phyloP scores from a whole-genome alignment of 2,113 vertebrate species.

The Oreocharis arfaki region DNA sequence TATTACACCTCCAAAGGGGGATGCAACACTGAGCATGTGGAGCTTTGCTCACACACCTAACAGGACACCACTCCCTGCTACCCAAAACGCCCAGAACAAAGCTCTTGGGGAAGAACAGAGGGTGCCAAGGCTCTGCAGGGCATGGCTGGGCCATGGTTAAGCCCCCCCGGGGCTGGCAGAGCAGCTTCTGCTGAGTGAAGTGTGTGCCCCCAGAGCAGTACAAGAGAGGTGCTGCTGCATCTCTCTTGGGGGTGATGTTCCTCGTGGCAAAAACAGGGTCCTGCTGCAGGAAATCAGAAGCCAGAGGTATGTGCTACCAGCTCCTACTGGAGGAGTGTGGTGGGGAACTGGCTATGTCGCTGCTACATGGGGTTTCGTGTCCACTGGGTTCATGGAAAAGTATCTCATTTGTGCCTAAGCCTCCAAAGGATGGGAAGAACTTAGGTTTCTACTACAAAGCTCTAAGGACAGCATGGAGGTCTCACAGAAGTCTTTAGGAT shows the following conservation, averaged over 20 bases:
- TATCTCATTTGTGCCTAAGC: neutral
- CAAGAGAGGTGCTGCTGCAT: neutral
- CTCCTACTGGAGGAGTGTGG: neutral
- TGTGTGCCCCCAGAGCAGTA: neutral
- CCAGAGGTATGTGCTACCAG: neutral
- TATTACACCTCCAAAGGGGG: neutral
- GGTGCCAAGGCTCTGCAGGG: neutral
- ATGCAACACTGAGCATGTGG: accelerated
- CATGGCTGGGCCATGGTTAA: neutral
- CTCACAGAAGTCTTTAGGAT: neutral
- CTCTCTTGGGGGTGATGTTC: neutral
- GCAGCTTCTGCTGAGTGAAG: neutral
- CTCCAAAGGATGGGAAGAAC: neutral
- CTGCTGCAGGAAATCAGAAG: neutral
- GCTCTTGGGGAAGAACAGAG: neutral
- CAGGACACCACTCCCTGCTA: neutral
- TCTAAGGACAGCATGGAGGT: neutral
- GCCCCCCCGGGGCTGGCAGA: neutral
- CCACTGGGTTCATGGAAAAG: neutral
- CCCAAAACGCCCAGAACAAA: neutral
- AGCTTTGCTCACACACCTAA: neutral
- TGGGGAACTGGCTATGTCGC: neutral
- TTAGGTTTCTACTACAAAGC: neutral
- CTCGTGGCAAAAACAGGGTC: neutral
- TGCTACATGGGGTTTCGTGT: neutral